Base-by-base conservation (phyloP, 2,797 vertebrate genomes). In the Menidia menidia region DNA sequence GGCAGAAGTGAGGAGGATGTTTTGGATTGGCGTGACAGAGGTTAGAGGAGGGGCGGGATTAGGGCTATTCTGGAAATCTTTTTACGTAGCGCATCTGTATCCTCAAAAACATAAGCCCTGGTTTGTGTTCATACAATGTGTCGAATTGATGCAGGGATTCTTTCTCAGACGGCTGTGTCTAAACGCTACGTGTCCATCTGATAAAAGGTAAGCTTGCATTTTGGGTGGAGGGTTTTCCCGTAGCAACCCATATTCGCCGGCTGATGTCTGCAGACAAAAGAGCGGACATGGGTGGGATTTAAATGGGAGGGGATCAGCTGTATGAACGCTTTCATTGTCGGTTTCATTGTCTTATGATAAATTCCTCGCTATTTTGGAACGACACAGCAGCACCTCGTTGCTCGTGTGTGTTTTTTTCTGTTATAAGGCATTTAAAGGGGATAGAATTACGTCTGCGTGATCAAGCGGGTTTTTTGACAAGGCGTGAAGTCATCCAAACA, bases 211-310 rank as follows among this genome's bases (percentile, higher is more conserved):
- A 92, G 88, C 39, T 3, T 13, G 13, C 2, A 47, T 19, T 51
- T 57, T 0, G 9, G 1, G n/a, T 30, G 25, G 19, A 30, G 3
- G 18, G 18, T 39, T 64, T 39, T 64, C 1, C 1, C 31, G 52
- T 3, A 1, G 14, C 15, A 41, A 14, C 41, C 2, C 14, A 50
- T 35, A 35, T 68, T 75, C 65, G 41, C 80, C 75, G 83, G 77
- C 59, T 83, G 30, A 41, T n/a, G 60, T 73, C 64, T 77, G 75
- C 70, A 83, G 80, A 91, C 92, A 92, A 92, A 87, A 90, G 82
- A 90, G 86, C 73, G 80, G 87, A 89, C 88, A 86, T 91, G 92
- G 91, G 89, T 90, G 90, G 87, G 92, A 92, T 92, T 91, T 91
- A 87, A 87, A 91, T 88, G 84, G 91, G 90, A 90, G 88, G 86